Percentiles rank a stretch among this genome's conserved stretches.
phyloP scores from a whole-genome alignment of 2,797 vertebrate genomes.

The Cossypha dichroa region DNA sequence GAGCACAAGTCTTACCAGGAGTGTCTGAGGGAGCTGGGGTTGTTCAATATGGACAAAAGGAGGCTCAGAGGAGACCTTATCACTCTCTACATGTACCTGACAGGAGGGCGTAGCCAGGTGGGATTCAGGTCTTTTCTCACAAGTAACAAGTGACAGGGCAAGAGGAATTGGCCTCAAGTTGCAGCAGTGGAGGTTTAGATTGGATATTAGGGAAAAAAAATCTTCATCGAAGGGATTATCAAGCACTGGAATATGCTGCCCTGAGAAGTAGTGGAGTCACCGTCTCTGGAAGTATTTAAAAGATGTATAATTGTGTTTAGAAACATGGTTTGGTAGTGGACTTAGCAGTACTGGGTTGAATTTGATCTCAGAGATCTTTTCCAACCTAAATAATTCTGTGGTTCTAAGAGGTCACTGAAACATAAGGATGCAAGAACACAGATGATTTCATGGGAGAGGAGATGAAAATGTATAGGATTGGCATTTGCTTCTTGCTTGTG shows the following conservation, averaged over 20 bases:
- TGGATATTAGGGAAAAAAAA: too few species aligned
- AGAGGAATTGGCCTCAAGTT: neutral
- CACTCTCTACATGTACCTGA: rapidly evolving
- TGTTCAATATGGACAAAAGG: neutral
- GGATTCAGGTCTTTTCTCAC: rapidly evolving
- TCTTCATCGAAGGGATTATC: rapidly evolving
- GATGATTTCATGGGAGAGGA: rapidly evolving
- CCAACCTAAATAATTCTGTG: neutral
- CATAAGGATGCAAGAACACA: neutral
- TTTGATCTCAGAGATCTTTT: neutral
- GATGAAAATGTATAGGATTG: neutral
- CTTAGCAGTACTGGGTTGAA: neutral
- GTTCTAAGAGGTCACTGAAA: neutral
- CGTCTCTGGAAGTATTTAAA: neutral
- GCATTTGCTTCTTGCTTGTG: neutral
- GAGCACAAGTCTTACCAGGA: neutral
- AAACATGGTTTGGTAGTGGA: neutral
- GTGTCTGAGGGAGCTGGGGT: rapidly evolving
- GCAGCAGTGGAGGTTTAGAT: neutral
- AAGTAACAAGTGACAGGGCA: neutral
- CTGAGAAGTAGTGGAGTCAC: neutral
- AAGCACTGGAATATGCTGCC: neutral
- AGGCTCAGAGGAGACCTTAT: neutral
- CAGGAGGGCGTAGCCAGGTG: rapidly evolving
- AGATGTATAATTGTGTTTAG: neutral